A percentile compares a stretch with the other conserved stretches of the same genome.
phyloP scores from a whole-genome alignment of 2,888 invertebrate genomes.

The Onchidella celtica region DNA sequence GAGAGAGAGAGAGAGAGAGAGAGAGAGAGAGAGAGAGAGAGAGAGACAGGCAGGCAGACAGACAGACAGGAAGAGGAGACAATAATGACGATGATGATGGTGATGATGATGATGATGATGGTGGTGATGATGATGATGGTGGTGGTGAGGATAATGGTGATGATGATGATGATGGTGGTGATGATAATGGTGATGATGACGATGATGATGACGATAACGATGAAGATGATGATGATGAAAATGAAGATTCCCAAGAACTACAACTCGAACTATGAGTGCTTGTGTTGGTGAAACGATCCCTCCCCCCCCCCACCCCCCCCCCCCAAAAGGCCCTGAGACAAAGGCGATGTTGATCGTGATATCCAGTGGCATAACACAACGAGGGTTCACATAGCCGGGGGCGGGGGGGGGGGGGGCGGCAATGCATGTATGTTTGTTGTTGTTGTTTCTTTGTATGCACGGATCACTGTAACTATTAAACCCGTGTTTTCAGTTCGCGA shows the following conservation, averaged over 20 bases:
- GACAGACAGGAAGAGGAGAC: constrained; percentile 16
- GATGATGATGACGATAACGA: constrained; percentile 10
- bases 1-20: background rate
- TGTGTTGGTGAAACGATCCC: too few species aligned
- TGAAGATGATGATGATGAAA: constrained; percentile 10
- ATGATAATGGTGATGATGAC: constrained; percentile 1
- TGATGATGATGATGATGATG: constrained; percentile 30
- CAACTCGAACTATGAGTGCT: too few species aligned
- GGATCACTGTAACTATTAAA: too few species aligned
- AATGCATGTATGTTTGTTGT: too few species aligned
- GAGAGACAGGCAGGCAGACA: background rate
- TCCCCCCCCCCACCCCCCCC: too few species aligned
- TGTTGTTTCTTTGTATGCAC: too few species aligned
- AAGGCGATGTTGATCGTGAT: too few species aligned
- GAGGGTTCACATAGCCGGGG: too few species aligned
- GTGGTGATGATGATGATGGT: constrained; percentile 20
- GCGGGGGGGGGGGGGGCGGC: too few species aligned
- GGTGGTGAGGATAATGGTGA: background rate
- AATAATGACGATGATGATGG: constrained; percentile 25
- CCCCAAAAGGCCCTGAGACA: too few species aligned
- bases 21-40: constrained; percentile 20
- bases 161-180: background rate
- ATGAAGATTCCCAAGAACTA: background rate
- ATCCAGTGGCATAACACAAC: too few species aligned
- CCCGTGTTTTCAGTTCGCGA: too few species aligned